Conservation (phyloP, 2,113 vertebrate genomes). For the Takifugu bimaculatus region DNA sequence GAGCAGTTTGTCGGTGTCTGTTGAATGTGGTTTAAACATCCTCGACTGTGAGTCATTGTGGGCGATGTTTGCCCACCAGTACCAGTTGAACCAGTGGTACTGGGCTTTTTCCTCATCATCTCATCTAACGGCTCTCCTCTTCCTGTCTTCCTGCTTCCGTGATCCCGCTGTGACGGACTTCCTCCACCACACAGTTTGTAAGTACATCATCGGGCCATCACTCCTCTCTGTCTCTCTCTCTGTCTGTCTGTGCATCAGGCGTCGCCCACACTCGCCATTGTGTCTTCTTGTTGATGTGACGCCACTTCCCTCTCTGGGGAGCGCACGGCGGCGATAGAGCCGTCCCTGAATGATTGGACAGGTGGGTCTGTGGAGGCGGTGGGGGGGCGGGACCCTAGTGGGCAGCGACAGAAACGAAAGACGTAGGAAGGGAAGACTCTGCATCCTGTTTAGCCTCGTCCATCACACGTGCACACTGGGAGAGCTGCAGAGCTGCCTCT, state of each 20-base stretch:
- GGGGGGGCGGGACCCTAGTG: slow-evolving; percentile 31
- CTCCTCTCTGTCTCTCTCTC: slow-evolving; percentile 49
- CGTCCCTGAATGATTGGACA: slow-evolving; percentile 41
- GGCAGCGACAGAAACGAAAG: slow-evolving; percentile 51
- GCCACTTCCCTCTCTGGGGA: slow-evolving; percentile 44
- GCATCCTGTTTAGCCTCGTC: slow-evolving; percentile 76
- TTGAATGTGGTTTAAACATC: no score
- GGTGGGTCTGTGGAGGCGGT: slow-evolving; percentile 14
- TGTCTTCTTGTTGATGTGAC: slow-evolving; percentile 32
- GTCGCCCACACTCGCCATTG: slow-evolving; percentile 33
- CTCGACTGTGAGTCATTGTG: no score
- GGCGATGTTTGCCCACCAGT: no score
- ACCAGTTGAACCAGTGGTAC: no score
- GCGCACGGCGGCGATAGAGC: slow-evolving; percentile 29
- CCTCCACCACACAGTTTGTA: slow-evolving; percentile 74
- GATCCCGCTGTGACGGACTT: slow-evolving; percentile 49
- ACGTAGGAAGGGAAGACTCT: slow-evolving; percentile 53
- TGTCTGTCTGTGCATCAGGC: no score
- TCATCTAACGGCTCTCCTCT: slow-evolving; percentile 14
- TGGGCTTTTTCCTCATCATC: neutral
- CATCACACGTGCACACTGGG: slow-evolving; percentile 60
- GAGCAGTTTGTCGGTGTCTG: no score
- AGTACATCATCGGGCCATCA: slow-evolving; percentile 72
- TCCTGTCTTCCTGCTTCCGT: slow-evolving; percentile 4
- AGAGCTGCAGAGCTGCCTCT: slow-evolving; percentile 55